Evolutionary conservation across 2,113 vertebrate genomes (phyloP).

Genomic region (Menura novaehollandiae): DNA sequence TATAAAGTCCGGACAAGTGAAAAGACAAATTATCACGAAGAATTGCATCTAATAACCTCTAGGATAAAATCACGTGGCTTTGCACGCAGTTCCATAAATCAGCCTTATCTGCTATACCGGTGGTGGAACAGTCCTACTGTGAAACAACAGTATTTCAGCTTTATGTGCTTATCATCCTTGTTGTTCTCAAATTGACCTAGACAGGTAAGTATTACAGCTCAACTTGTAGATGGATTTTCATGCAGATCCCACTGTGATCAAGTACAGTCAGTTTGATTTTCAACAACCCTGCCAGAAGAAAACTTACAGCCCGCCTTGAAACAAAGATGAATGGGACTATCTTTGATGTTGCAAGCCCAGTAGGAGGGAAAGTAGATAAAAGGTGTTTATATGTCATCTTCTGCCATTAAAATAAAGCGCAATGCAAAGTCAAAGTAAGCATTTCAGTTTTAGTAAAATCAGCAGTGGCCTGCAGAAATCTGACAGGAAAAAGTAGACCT

Average conservation of each 20-base stretch:
- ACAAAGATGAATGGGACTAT: conserved; percentile 38
- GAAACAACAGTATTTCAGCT: conserved; percentile 33
- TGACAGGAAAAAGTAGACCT: not conserved
- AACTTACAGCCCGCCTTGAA: conserved; percentile 24
- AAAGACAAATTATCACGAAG: not conserved
- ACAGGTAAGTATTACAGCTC: conserved; percentile 48
- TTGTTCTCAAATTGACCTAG: conserved; percentile 57
- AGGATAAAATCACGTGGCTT: not conserved
- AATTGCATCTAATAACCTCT: not conserved
- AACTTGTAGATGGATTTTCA: conserved; percentile 55
- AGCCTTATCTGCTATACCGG: not conserved
- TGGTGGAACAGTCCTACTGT: conserved; percentile 11
- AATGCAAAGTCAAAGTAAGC: conserved; percentile 7
- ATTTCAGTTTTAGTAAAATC: not conserved
- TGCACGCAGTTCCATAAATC: not conserved
- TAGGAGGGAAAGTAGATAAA: conserved; percentile 60
- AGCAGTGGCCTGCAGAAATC: not conserved
- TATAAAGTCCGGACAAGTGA: not conserved
- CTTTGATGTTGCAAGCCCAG: conserved; percentile 48
- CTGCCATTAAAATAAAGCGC: conserved; percentile 47
- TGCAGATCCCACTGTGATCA: conserved; percentile 66
- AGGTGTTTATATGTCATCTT: conserved; percentile 53
- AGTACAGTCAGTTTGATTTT: conserved; percentile 53
- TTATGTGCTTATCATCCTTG: conserved; percentile 45
- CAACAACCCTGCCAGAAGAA: conserved; percentile 40